phyloP scores from a whole-genome alignment of 2,113 vertebrate genomes.

The Solea solea region DNA sequence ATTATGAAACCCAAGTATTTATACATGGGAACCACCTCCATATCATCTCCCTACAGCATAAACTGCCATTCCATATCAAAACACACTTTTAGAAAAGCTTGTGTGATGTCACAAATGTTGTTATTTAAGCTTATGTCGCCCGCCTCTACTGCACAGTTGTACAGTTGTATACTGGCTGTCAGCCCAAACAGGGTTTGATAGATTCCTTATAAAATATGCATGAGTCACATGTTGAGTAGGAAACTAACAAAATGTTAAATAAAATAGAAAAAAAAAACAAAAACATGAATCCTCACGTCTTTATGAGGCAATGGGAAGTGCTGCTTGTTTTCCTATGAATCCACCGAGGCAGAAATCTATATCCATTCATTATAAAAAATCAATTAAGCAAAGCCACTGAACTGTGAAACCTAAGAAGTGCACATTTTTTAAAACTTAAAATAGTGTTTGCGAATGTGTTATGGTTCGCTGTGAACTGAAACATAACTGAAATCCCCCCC shows the following conservation, averaged over 20 bases:
- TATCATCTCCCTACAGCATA: no score
- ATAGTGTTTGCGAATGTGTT: conserved; percentile 25
- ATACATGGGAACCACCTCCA: no score
- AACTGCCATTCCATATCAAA: no score
- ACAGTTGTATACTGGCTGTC: conserved; percentile 14
- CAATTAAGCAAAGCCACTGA: conserved; percentile 56
- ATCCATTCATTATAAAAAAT: conserved; percentile 48
- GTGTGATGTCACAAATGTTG: no score
- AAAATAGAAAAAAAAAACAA: conserved; percentile 10
- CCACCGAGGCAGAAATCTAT: conserved; percentile 20
- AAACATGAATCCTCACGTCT: conserved; percentile 30
- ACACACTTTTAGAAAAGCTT: no score
- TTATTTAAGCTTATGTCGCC: no score
- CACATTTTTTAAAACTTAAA: conserved; percentile 18
- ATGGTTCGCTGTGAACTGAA: conserved; percentile 8
- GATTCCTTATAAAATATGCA: conserved; percentile 47
- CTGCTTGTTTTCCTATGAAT: conserved; percentile 29
- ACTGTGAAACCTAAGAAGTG: conserved; percentile 33
- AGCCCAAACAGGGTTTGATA: conserved; percentile 38
- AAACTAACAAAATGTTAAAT: conserved; percentile 53
- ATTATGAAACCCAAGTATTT: no score
- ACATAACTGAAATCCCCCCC: conserved; percentile 1
- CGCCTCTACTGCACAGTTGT: no score
- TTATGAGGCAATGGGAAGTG: conserved; percentile 12
- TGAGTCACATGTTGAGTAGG: conserved; percentile 33